A percentile compares a stretch with the other conserved stretches of the same genome.
phyloP scores from a whole-genome alignment of 2,888 invertebrate species.

The Conchocele bisecta region DNA sequence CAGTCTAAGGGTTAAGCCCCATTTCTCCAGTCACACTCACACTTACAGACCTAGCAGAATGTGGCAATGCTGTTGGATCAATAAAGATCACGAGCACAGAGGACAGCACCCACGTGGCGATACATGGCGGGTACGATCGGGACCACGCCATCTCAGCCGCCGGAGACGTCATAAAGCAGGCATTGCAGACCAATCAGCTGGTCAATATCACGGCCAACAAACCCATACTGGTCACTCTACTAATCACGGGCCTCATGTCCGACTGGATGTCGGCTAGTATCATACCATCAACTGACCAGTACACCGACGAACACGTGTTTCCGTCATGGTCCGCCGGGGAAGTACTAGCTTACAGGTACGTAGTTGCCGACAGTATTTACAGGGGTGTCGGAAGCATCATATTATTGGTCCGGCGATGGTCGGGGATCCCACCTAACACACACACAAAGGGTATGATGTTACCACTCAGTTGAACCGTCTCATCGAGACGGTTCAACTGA shows the following conservation, averaged over 20 bases:
- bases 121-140: conserved; percentile 39
- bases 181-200: background rate
- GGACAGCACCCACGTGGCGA: conserved; percentile 37
- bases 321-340: background rate
- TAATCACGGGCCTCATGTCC: background rate
- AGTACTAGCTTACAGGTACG: background rate
- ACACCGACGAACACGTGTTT: conserved; percentile 7
- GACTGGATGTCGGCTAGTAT: conserved; percentile 18
- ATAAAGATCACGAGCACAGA: conserved; percentile 25
- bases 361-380: no score
- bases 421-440: no score
- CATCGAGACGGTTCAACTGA: no score
- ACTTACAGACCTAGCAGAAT: no score
- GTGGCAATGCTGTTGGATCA: background rate
- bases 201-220: background rate
- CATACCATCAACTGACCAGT: conserved; percentile 21
- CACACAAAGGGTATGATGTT: no score
- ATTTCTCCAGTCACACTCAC: no score
- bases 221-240: background rate
- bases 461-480: no score
- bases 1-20: no score
- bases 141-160: background rate
- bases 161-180: background rate
- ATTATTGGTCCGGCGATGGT: no score
- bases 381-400: no score